These are phyloP conservation scores for Magallana gigas DNA, from an alignment of 1,140 invertebrate species.

Conservation along the genomic window DNA sequence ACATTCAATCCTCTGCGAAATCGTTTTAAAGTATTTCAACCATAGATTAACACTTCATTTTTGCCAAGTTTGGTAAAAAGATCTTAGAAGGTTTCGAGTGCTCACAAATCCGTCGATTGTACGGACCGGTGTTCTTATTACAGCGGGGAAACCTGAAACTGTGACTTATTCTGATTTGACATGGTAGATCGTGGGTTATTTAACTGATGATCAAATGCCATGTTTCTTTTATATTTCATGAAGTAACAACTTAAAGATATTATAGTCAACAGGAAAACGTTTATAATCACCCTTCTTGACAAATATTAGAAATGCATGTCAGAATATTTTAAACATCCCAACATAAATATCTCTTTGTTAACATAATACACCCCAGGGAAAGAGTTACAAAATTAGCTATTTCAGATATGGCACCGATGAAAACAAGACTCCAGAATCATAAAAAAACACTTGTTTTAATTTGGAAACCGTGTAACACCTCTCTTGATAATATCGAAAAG, in stretches of 20 bases:
- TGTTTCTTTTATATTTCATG: constrained; percentile 21
- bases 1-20: constrained; percentile 32
- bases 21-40: constrained; percentile 36
- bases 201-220: constrained; percentile 22
- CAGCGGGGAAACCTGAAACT: neutral
- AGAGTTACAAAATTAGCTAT: neutral
- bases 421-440: neutral
- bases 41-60: constrained; percentile 35
- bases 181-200: neutral
- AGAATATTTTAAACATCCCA: neutral
- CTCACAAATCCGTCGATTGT: constrained; percentile 26
- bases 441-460: neutral
- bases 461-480: neutral
- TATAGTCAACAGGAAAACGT: neutral
- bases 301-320: constrained; percentile 24
- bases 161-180: neutral
- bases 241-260: constrained; percentile 22
- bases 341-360: neutral
- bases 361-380: neutral
- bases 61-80: constrained; percentile 32
- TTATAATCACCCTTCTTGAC: neutral
- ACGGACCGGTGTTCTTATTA: neutral
- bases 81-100: neutral
- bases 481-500: neutral
- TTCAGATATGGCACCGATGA: neutral